phyloP scores from a whole-genome alignment of 2,797 vertebrate genomes.

The Sebastes kiyomatsui region DNA sequence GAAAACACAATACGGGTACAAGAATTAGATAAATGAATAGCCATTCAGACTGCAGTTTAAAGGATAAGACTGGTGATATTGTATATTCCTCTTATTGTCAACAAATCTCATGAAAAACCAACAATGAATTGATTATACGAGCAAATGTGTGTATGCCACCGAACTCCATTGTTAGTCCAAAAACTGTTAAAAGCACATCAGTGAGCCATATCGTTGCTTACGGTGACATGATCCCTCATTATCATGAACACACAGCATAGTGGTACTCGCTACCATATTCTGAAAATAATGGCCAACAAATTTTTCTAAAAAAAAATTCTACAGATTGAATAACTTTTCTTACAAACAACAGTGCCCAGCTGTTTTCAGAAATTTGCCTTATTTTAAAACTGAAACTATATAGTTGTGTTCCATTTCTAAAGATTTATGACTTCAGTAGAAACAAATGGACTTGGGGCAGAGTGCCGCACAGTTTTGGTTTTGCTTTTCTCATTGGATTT shows the following conservation, averaged over 20 bases:
- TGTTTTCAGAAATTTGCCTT: background rate
- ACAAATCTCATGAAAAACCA: background rate
- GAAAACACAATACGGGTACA: slow-evolving; percentile 73
- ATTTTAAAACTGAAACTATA: background rate
- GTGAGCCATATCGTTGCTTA: background rate
- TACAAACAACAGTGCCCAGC: background rate
- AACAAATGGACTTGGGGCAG: too few species aligned
- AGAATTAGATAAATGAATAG: background rate
- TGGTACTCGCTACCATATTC: background rate
- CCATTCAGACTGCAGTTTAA: background rate
- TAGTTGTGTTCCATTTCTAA: too few species aligned
- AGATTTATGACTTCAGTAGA: too few species aligned
- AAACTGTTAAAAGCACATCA: background rate
- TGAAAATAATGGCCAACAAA: background rate
- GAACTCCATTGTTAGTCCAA: background rate
- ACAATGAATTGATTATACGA: background rate
- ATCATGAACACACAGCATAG: background rate
- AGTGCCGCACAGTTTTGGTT: too few species aligned
- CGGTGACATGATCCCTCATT: background rate
- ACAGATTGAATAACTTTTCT: background rate
- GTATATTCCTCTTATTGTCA: background rate
- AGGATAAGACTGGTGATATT: background rate
- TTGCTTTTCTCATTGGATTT: too few species aligned
- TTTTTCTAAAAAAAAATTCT: background rate
- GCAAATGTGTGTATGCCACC: background rate